Conservation (phyloP, 2,113 vertebrate species). For the Thymallus thymallus region DNA sequence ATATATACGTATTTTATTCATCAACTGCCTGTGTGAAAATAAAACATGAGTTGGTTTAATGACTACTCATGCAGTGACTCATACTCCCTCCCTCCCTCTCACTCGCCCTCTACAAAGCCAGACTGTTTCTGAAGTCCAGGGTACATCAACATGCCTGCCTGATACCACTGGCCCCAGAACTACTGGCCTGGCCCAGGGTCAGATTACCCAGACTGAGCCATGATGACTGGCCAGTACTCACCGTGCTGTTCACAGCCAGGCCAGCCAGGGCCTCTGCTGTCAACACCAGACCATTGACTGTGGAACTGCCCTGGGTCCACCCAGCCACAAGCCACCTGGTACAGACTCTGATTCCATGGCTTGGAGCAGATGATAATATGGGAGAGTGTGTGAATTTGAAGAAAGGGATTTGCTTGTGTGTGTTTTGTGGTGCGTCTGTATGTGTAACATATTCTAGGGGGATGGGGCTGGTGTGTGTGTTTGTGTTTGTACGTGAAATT, state of each 20-base stretch:
- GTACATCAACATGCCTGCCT: constrained; percentile 2
- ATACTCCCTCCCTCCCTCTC: too few species aligned
- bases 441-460: constrained; percentile 21
- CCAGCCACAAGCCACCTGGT: constrained; percentile 15
- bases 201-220: constrained; percentile 36
- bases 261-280: constrained; percentile 48
- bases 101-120: neutral
- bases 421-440: neutral
- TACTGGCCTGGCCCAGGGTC: constrained; percentile 13
- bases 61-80: neutral
- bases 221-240: neutral
- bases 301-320: constrained; percentile 23
- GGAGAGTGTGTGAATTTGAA: neutral
- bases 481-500: constrained; percentile 36
- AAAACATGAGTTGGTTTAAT: too few species aligned
- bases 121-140: neutral
- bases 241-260: constrained; percentile 26
- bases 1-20: neutral
- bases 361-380: neutral
- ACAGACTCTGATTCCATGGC: too few species aligned
- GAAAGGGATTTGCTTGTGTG: neutral
- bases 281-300: constrained; percentile 44
- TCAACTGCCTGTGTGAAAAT: constrained; percentile 14
- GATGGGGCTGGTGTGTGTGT: constrained; percentile 21
- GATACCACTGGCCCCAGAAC: neutral